Conservation (phyloP, 1,140 invertebrate genomes). For the Drosophila mojavensis region DNA sequence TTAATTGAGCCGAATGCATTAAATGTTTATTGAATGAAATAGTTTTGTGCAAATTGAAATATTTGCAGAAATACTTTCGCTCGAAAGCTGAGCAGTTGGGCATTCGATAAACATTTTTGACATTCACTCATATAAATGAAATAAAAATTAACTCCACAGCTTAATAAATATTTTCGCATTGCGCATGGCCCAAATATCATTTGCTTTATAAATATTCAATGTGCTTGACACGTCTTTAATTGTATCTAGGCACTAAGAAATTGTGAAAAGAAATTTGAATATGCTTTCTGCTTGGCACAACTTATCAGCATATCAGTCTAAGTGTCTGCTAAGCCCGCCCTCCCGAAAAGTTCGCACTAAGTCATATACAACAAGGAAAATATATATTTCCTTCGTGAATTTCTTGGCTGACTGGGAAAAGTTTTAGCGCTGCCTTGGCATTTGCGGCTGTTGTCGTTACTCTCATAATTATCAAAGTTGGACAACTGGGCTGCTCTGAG, state of each 20-base stretch:
- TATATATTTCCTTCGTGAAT: constrained; percentile 45
- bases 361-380: constrained; percentile 33
- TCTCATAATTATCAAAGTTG: constrained; percentile 79
- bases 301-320: constrained; percentile 38
- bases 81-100: not conserved
- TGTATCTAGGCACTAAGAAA: not conserved
- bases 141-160: not conserved
- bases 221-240: too few relatives aligned
- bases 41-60: constrained; percentile 17
- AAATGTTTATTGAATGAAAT: constrained; percentile 40
- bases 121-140: too few relatives aligned
- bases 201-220: not conserved
- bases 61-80: constrained; percentile 11
- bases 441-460: constrained; percentile 56
- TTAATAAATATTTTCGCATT: not conserved
- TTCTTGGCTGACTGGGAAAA: constrained; percentile 44
- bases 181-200: not conserved
- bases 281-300: constrained; percentile 2
- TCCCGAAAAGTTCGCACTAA: constrained; percentile 27
- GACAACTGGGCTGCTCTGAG: constrained; percentile 52
- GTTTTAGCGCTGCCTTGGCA: constrained; percentile 31
- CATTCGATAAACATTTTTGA: too few relatives aligned
- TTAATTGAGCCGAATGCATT: constrained; percentile 15
- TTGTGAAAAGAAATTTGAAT: constrained; percentile 18
- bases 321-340: constrained; percentile 61